These are phyloP conservation scores for Chaetogeoica ovagalla DNA, from an alignment of 2,888 invertebrate species.

Conservation along the genomic window DNA sequence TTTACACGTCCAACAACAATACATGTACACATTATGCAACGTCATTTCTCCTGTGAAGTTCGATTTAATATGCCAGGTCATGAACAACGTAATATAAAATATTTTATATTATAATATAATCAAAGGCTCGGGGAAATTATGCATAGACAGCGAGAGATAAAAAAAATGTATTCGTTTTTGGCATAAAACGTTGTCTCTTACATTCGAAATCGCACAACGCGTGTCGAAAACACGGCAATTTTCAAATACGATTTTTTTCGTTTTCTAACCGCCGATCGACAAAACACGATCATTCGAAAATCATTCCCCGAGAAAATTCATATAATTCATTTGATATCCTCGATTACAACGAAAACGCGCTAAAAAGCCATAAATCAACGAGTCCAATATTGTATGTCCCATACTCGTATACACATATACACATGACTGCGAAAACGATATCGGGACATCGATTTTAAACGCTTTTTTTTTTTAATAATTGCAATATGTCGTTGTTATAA, in stretches of 20 bases:
- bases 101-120: constrained; percentile 3
- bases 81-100: constrained; percentile 28
- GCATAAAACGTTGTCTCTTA: not conserved
- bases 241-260: not conserved
- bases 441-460: constrained; percentile 26
- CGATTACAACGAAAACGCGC: constrained; percentile 11
- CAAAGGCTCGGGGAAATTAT: not conserved
- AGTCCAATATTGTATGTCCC: not conserved
- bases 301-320: constrained; percentile 16
- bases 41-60: not conserved
- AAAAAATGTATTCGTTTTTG: constrained; percentile 10
- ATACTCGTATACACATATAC: too few relatives aligned
- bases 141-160: constrained; percentile 7
- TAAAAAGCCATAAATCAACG: constrained; percentile 27
- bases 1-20: not conserved
- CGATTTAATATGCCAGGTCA: constrained; percentile 25
- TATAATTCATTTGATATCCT: constrained; percentile 8
- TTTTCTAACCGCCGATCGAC: constrained; percentile 1
- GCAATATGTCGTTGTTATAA: not conserved
- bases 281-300: not conserved
- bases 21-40: not conserved
- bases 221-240: not conserved
- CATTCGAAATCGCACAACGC: not conserved
- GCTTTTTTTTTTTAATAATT: constrained; percentile 21
- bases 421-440: not conserved